A percentile compares a stretch with the other conserved stretches of the same genome.
phyloP scores from a whole-genome alignment of 2,113 vertebrate species.

The Ammodytes marinus region DNA sequence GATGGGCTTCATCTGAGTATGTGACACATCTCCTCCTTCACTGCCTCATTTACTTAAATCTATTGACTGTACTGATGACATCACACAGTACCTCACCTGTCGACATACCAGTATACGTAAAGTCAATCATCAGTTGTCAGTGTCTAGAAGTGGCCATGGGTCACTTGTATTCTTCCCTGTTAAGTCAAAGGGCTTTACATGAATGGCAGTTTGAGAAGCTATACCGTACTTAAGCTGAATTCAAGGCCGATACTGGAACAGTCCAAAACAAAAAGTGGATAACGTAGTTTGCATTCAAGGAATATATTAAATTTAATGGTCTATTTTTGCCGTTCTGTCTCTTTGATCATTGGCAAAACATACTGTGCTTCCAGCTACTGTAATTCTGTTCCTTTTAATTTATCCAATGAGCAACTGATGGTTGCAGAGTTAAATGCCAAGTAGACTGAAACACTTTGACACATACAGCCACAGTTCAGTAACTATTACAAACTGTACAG shows the following conservation, averaged over 20 bases:
- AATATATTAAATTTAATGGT: neutral
- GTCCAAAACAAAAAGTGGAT: conserved; percentile 20
- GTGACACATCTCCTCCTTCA: conserved; percentile 12
- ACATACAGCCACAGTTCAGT: neutral
- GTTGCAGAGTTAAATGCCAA: conserved; percentile 11
- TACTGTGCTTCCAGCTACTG: neutral
- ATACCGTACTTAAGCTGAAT: conserved; percentile 26
- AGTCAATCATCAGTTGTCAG: neutral
- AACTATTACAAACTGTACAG: neutral
- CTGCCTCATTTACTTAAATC: conserved; percentile 1
- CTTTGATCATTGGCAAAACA: conserved; percentile 3
- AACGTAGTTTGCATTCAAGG: neutral
- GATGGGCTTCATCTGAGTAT: conserved; percentile 17
- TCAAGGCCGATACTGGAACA: conserved; percentile 19
- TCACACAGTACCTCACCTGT: neutral
- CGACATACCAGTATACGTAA: neutral
- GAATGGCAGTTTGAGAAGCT: conserved; percentile 26
- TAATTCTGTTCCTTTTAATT: neutral
- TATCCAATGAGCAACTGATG: conserved; percentile 16
- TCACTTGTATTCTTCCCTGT: conserved; percentile 30
- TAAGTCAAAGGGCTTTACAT: conserved; percentile 30
- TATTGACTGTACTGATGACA: neutral
- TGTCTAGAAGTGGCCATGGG: neutral
- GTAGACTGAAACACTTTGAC: conserved; percentile 13
- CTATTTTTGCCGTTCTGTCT: conserved; percentile 1